phyloP scores from a whole-genome alignment of 2,113 vertebrate species.

The Triplophysa tibetana region DNA sequence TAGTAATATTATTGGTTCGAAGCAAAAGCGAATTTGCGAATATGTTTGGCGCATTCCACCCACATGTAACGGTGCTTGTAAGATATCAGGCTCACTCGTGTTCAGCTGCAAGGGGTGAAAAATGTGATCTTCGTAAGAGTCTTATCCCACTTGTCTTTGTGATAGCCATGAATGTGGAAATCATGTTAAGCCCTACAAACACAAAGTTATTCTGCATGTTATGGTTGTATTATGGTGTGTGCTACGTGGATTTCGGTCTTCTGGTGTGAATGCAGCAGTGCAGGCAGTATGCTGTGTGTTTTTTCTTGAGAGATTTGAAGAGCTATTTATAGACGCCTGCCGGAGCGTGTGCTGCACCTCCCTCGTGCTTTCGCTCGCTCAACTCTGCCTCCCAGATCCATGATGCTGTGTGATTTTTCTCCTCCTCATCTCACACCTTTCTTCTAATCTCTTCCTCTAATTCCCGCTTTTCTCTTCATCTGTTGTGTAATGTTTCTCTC shows the following conservation, averaged over 20 bases:
- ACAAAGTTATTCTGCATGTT: neutral
- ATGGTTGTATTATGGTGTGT: neutral
- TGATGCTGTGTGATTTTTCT: constrained; percentile 36
- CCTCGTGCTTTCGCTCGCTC: constrained; percentile 61
- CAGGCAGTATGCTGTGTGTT: constrained; percentile 70
- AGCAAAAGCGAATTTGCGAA: constrained; percentile 26
- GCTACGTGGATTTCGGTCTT: constrained; percentile 31
- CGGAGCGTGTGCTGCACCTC: constrained; percentile 67
- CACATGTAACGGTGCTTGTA: constrained; percentile 40
- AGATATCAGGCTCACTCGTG: constrained; percentile 38
- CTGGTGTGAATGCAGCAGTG: constrained; percentile 68
- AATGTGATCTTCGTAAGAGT: constrained; percentile 41
- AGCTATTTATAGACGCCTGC: constrained; percentile 81
- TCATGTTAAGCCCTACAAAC: neutral
- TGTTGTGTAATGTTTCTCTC: neutral
- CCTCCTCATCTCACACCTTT: constrained; percentile 34
- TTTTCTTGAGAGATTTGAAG: constrained; percentile 75
- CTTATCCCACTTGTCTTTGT: constrained; percentile 15
- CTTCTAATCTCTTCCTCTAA: constrained; percentile 27
- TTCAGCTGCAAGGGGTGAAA: constrained; percentile 41
- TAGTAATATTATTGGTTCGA: neutral
- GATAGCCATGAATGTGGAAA: neutral
- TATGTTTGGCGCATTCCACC: constrained; percentile 49
- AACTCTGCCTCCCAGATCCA: constrained; percentile 28
- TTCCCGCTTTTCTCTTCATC: constrained; percentile 27